Base-by-base conservation (phyloP, 2,888 invertebrate species). In the Syrphus vitripennis region DNA sequence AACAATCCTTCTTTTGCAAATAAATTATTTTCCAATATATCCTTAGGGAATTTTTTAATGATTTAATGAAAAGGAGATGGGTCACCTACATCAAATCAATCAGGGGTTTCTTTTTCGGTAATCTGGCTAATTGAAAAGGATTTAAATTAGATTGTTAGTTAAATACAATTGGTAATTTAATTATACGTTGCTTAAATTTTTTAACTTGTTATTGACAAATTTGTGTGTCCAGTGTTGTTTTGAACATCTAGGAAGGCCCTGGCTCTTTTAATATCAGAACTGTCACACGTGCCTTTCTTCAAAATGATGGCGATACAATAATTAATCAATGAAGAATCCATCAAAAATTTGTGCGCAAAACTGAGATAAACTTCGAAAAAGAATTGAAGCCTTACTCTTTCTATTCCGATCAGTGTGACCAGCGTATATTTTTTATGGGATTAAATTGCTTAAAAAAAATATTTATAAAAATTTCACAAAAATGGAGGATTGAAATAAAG, bases 51-150 rank as follows among this genome's bases (percentile, higher is more conserved):
- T 48, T n/a, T n/a, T n/a, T n/a, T n/a, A n/a, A n/a, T n/a, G n/a
- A n/a, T n/a, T n/a, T 14, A 29, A 16, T 5, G 3, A 34, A 34
- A 2, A 19, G 1, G 19, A 12, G 14, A 59, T 21, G 34, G n/a
- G n/a, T n/a, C n/a, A n/a, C n/a, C n/a, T n/a, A 34, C 57, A 9
- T 4, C 24, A 50, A 21, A 26, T 31, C 31, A 65, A 45, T 48
- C 21, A 65, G 7, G 5, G 0, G 2, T 48, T 40, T 21, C 14
- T 48, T 0, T 34, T 14, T 34, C 2, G 10, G 9, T 67, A 34
- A 50, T 50, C 67, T 12, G 50, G 3, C 10, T 67, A 67, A 67
- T 67, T 67, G 34, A 34, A 37, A 59, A 26, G 16, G 42, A 42
- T 10, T n/a, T n/a, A 61, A 10, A 1, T 24, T 12, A 26, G 9